These are phyloP conservation scores for Microcebus jonahi DNA, from an alignment of 2,113 vertebrate species.

Conservation along the genomic window DNA sequence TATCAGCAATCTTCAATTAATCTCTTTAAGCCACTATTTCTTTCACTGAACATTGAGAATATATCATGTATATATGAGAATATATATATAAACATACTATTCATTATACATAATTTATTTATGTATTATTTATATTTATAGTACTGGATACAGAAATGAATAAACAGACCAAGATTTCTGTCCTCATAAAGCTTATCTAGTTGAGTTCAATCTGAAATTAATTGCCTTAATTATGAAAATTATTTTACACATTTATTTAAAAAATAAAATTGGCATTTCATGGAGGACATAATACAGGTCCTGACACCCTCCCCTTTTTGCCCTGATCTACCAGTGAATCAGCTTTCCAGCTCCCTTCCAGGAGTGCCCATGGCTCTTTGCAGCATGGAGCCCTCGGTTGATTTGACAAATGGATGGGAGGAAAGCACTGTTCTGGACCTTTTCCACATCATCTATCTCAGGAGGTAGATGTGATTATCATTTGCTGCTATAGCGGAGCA, in stretches of 20 bases:
- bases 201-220: neutral
- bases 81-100: neutral
- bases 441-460: neutral
- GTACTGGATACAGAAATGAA: neutral
- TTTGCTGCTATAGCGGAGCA: neutral
- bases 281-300: neutral
- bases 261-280: neutral
- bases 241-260: neutral
- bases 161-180: neutral
- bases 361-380: neutral
- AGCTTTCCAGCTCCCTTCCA: neutral
- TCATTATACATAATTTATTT: conserved; percentile 19
- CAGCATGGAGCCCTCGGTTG: neutral
- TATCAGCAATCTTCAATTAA: neutral
- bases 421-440: neutral
- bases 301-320: neutral
- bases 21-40: neutral
- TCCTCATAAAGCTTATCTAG: neutral
- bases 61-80: too few species aligned
- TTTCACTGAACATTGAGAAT: neutral
- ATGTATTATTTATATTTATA: neutral
- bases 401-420: neutral
- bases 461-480: neutral
- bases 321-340: neutral
- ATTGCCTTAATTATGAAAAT: neutral